Evolutionary conservation across 2,113 vertebrate species (phyloP).

Genomic region (Ceyx melanurus): DNA sequence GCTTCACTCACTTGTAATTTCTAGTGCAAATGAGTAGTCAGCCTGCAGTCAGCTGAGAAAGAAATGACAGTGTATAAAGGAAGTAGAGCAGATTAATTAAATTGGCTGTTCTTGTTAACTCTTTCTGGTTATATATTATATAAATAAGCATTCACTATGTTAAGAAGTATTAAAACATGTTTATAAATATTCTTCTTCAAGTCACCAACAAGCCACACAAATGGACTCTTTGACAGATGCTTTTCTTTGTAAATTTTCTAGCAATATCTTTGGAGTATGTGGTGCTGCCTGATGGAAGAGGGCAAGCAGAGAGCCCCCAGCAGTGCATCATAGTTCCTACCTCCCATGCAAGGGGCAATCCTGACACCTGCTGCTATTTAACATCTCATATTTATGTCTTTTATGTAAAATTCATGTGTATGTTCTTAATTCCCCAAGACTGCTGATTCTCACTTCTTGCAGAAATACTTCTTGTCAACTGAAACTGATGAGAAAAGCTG

Average conservation of each 20-base stretch:
- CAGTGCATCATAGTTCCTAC: background rate
- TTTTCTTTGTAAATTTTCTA: background rate
- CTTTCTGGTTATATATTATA: background rate
- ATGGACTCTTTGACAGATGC: background rate
- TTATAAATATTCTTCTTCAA: background rate
- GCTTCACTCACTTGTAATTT: background rate
- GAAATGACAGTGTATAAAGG: background rate
- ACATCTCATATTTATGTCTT: background rate
- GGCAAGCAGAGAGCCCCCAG: background rate
- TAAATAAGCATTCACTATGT: background rate
- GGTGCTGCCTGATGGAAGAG: background rate
- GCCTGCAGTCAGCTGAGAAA: background rate
- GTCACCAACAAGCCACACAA: background rate
- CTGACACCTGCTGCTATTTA: background rate
- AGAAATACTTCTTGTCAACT: background rate
- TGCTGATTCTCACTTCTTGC: background rate
- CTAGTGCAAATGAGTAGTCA: background rate
- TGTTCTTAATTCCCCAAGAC: background rate
- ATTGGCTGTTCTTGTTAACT: background rate
- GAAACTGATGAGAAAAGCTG: conserved; percentile 18
- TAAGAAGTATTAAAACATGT: background rate
- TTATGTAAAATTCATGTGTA: background rate
- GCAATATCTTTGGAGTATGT: background rate
- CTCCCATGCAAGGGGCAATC: background rate
- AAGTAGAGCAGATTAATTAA: conserved; percentile 18